Conservation (phyloP, 2,888 invertebrate genomes). For the Dastarcus helophoroides region DNA sequence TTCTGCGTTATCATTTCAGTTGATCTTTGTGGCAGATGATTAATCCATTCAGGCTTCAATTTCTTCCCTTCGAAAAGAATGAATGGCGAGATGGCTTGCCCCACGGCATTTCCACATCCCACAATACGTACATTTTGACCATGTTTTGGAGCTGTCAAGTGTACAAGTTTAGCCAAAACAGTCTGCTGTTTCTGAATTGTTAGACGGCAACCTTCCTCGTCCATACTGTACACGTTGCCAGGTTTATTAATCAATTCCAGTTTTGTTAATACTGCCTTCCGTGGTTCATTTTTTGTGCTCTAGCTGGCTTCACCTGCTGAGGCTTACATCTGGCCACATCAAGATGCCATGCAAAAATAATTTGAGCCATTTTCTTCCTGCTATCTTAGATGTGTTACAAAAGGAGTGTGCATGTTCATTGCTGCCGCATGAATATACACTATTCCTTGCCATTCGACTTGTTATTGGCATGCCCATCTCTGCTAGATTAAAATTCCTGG, state of each 20-base stretch:
- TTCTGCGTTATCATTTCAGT: constrained; percentile 2
- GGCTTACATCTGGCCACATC: constrained; percentile 3
- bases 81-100: constrained; percentile 1
- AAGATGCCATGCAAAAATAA: constrained; percentile 2
- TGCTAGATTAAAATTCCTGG: constrained; percentile 3
- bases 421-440: constrained; percentile 4
- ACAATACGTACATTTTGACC: constrained; percentile 3
- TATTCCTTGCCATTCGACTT: constrained; percentile 1
- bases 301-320: constrained; percentile 2
- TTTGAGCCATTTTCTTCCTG: constrained; percentile 3
- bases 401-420: constrained; percentile 5
- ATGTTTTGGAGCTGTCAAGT: constrained; percentile 4
- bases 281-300: constrained; percentile 4
- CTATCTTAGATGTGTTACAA: constrained; percentile 2
- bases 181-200: constrained; percentile 4
- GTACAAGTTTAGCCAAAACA: constrained; percentile 3
- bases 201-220: no score
- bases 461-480: constrained; percentile 4
- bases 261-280: constrained; percentile 2
- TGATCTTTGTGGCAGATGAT: constrained; percentile 3
- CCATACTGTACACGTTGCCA: constrained; percentile 1
- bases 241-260: constrained; percentile 3
- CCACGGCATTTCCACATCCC: constrained; percentile 3
- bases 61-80: constrained; percentile 3
- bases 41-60: constrained; percentile 2